These are phyloP conservation scores for Megatriorchis doriae DNA, from an alignment of 2,113 vertebrate species.

Conservation along the genomic window DNA sequence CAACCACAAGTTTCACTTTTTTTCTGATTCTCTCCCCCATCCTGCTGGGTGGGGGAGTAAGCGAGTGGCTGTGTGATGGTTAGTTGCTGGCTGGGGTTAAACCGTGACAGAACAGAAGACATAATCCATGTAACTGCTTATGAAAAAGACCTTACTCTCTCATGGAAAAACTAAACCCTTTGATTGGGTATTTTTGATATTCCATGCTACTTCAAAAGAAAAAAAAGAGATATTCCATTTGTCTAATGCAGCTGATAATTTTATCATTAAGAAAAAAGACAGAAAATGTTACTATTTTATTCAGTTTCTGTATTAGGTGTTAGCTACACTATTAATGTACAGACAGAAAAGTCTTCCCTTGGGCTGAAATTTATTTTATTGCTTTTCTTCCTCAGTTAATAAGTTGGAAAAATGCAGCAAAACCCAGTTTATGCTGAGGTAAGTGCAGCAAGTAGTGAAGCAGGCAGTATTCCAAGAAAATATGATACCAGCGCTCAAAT, in stretches of 20 bases:
- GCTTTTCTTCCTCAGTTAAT: background rate
- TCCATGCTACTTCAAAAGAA: background rate
- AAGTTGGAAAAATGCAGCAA: background rate
- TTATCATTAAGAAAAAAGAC: background rate
- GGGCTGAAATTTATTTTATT: background rate
- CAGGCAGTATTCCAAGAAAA: background rate
- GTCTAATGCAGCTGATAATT: background rate
- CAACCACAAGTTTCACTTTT: too few relatives aligned
- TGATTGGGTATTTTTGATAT: background rate
- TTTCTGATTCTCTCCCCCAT: too few relatives aligned
- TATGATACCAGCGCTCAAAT: background rate
- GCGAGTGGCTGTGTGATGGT: too few relatives aligned
- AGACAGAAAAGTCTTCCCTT: background rate
- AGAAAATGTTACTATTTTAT: background rate
- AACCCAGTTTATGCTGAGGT: background rate
- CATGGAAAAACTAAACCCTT: background rate
- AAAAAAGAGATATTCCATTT: background rate
- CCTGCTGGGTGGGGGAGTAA: too few relatives aligned
- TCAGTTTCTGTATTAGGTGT: background rate
- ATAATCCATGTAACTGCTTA: background rate
- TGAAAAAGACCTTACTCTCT: background rate
- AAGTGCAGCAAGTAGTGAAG: background rate
- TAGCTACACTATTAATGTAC: background rate
- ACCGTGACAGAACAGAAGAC: background rate
- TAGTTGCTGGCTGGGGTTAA: too few relatives aligned